A percentile compares a stretch with the other conserved stretches of the same genome.
Conservation (phyloP, 1,140 invertebrate genomes). For the Neodiprion pinetum region DNA sequence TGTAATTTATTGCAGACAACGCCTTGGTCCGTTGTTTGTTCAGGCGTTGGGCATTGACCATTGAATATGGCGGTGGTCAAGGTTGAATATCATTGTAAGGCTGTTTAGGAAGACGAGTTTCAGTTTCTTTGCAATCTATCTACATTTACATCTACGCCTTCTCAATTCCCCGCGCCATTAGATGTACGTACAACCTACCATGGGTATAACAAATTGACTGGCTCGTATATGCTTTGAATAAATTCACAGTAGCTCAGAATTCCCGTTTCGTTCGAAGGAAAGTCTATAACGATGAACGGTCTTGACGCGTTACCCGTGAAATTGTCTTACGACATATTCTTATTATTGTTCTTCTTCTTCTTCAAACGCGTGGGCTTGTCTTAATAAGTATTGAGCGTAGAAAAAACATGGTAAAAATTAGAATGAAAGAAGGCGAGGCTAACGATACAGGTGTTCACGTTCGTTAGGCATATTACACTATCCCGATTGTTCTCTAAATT, state of each 20-base stretch:
- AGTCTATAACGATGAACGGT: background rate
- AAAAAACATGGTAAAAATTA: too few species aligned
- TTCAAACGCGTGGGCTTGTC: too few species aligned
- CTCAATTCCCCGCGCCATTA: too few species aligned
- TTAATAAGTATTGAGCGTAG: too few species aligned
- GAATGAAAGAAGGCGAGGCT: too few species aligned
- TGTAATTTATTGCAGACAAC: conserved; percentile 6
- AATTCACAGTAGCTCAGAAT: background rate
- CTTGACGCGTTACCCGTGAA: background rate
- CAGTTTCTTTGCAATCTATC: background rate
- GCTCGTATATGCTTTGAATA: conserved; percentile 10
- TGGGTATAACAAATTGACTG: background rate
- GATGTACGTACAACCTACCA: background rate
- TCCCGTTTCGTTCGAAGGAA: background rate
- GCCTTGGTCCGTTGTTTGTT: too few species aligned
- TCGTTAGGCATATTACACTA: too few species aligned
- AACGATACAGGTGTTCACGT: too few species aligned
- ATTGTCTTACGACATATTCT: background rate
- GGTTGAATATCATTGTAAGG: background rate
- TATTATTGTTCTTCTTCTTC: background rate
- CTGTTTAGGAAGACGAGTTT: background rate
- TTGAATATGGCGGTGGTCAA: background rate
- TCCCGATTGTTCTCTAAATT: too few species aligned
- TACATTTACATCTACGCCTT: background rate
- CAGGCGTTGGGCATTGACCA: background rate